These are phyloP conservation scores for Neodiprion virginianus DNA, from an alignment of 1,140 invertebrate genomes.

Conservation along the genomic window DNA sequence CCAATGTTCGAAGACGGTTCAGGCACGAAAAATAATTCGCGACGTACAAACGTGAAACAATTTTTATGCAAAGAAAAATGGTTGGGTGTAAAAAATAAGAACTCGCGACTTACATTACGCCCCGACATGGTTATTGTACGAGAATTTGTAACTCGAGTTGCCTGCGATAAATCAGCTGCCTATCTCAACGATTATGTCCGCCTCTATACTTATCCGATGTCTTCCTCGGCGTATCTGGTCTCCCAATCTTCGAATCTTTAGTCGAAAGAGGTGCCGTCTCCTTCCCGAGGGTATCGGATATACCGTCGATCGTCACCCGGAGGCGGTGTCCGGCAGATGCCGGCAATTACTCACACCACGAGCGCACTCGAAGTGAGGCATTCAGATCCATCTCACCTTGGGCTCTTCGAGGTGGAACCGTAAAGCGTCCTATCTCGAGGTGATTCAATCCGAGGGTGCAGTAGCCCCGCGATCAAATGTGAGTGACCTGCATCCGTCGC, in stretches of 20 bases:
- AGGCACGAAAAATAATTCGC: no score
- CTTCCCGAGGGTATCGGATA: neutral
- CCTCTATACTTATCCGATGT: slow-evolving; percentile 23
- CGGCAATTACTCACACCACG: slow-evolving; percentile 23
- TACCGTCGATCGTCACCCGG: neutral
- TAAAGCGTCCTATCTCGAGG: no score
- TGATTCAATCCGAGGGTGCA: neutral
- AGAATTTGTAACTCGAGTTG: neutral
- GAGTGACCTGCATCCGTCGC: no score
- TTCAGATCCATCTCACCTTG: neutral
- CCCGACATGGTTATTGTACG: neutral
- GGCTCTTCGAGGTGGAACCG: neutral
- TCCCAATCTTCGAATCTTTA: slow-evolving; percentile 14
- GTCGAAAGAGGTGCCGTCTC: neutral
- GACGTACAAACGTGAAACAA: no score
- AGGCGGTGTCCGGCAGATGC: slow-evolving; percentile 22
- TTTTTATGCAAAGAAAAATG: no score
- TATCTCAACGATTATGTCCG: slow-evolving; percentile 24
- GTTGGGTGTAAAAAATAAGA: no score
- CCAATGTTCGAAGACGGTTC: no score
- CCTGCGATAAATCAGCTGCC: slow-evolving; percentile 24
- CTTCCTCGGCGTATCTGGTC: slow-evolving; percentile 14
- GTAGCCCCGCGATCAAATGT: neutral
- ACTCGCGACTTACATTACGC: no score
- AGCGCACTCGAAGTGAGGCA: slow-evolving; percentile 8